These are phyloP conservation scores for Drosophila gunungcola DNA, from an alignment of 1,140 invertebrate genomes.

Conservation along the genomic window DNA sequence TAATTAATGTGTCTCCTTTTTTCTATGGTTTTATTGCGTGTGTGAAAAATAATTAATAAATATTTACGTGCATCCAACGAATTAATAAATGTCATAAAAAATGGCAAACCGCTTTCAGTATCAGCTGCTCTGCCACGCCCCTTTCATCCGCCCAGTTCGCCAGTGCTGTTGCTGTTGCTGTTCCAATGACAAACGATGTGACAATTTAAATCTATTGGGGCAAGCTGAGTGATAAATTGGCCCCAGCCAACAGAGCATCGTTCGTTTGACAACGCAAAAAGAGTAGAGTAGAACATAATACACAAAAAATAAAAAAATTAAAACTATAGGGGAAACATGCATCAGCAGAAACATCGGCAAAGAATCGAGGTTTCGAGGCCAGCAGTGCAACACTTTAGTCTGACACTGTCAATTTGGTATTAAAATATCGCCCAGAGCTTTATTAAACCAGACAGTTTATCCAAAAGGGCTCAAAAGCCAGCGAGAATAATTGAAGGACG, in stretches of 20 bases:
- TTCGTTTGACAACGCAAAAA: slow-evolving; percentile 46
- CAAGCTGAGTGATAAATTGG: slow-evolving; percentile 71
- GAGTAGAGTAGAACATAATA: slow-evolving; percentile 23
- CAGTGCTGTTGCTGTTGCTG: slow-evolving; percentile 7
- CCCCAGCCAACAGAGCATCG: slow-evolving; percentile 46
- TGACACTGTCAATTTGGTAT: slow-evolving; percentile 71
- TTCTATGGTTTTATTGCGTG: not conserved
- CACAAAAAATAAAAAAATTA: slow-evolving; percentile 23
- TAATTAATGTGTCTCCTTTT: slow-evolving; percentile 4
- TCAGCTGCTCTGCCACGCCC: slow-evolving; percentile 19
- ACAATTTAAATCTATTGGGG: slow-evolving; percentile 82
- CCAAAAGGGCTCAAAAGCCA: slow-evolving; percentile 16
- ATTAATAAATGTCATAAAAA: slow-evolving; percentile 52
- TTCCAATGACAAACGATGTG: slow-evolving; percentile 75
- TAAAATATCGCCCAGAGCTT: slow-evolving; percentile 61
- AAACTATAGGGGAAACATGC: slow-evolving; percentile 45
- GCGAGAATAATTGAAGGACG: not conserved
- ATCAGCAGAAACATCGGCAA: slow-evolving; percentile 23
- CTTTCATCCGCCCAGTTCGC: not conserved
- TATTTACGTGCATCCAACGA: slow-evolving; percentile 29
- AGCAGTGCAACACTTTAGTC: slow-evolving; percentile 51
- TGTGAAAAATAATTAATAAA: slow-evolving; percentile 47
- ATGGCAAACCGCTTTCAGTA: slow-evolving; percentile 20
- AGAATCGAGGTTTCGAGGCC: slow-evolving; percentile 33
- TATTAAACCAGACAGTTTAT: slow-evolving; percentile 43